Percentiles rank a stretch among this genome's conserved stretches.
Conservation (phyloP, 2,888 invertebrate species). For the Tubulanus polymorphus region DNA sequence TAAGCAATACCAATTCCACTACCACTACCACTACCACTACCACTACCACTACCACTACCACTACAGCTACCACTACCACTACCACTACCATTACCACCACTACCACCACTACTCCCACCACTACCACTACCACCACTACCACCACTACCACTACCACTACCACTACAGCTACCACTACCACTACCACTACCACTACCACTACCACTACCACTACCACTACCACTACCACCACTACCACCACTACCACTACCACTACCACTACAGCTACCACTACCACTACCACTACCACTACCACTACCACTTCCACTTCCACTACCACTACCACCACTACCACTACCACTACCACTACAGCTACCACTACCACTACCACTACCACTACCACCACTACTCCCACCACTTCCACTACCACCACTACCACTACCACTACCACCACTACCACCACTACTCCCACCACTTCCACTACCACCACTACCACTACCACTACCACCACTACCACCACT, state of each 20-base stretch:
- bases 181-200: conserved; percentile 1
- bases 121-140: conserved; percentile 1
- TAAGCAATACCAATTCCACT: conserved; percentile 1
- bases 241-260: conserved; percentile 4
- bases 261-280: neutral
- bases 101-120: conserved; percentile 2
- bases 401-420: neutral
- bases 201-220: conserved; percentile 2
- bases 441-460: neutral
- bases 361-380: neutral
- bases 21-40: conserved; percentile 1
- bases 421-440: too few species aligned
- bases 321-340: neutral
- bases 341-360: neutral
- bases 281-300: neutral
- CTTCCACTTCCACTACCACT: neutral
- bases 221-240: neutral
- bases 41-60: conserved; percentile 5
- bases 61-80: conserved; percentile 1
- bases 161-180: conserved; percentile 1
- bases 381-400: neutral
- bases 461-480: too few species aligned
- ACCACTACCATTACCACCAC: conserved; percentile 3
- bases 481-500: neutral
- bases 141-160: conserved; percentile 2